phyloP scores from a whole-genome alignment of 2,113 vertebrate genomes.

The Kryptolebias marmoratus region DNA sequence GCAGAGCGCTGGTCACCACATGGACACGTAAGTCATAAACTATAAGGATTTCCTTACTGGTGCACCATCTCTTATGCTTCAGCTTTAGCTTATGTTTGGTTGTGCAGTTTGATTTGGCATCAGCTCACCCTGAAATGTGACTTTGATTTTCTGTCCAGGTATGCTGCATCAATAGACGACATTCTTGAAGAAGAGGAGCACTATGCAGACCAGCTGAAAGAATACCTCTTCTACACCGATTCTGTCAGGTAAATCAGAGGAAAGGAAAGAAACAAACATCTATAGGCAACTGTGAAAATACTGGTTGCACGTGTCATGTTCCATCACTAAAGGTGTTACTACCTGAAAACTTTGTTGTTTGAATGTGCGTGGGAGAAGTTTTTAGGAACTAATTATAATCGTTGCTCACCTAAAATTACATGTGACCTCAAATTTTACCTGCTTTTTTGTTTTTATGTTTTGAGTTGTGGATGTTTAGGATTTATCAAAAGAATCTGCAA shows the following conservation, averaged over 20 bases:
- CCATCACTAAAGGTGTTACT: neutral
- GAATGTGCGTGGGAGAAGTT: too few relatives aligned
- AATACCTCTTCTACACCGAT: slow-evolving; percentile 94
- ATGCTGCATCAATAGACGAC: slow-evolving; percentile 92
- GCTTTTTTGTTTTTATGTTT: too few relatives aligned
- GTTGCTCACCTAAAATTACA: too few relatives aligned
- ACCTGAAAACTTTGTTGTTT: too few relatives aligned
- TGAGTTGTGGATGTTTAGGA: too few relatives aligned
- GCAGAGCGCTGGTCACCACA: slow-evolving; percentile 97
- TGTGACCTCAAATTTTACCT: too few relatives aligned
- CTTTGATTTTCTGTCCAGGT: slow-evolving; percentile 72
- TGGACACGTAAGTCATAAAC: slow-evolving; percentile 89
- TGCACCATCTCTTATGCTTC: too few relatives aligned
- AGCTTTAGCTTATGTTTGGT: neutral
- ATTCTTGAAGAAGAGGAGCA: slow-evolving; percentile 96
- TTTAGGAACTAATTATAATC: too few relatives aligned
- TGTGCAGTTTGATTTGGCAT: neutral
- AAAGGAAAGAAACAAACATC: neutral
- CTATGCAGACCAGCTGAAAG: slow-evolving; percentile 94
- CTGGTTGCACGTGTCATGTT: neutral
- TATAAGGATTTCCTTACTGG: too few relatives aligned
- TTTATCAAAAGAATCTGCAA: too few relatives aligned
- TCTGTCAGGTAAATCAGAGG: slow-evolving; percentile 82
- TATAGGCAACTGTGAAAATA: neutral
- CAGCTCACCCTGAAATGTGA: neutral